A percentile compares a stretch with the other conserved stretches of the same genome.
Conservation (phyloP, 2,113 vertebrate genomes). For the Cyanistes caeruleus region DNA sequence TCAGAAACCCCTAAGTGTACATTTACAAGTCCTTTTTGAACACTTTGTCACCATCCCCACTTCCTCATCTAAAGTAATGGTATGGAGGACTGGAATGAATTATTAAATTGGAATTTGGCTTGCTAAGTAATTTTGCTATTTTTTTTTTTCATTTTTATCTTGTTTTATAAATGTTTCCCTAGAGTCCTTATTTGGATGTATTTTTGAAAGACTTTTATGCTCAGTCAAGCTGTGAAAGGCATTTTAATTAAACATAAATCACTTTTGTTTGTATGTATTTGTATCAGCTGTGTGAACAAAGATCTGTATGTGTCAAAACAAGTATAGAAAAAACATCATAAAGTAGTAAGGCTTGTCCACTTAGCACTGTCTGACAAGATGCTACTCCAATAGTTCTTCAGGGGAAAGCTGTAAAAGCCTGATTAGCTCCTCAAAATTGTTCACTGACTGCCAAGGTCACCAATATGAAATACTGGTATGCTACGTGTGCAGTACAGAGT, state of each 20-base stretch:
- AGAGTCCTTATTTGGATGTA: neutral
- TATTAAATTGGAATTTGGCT: neutral
- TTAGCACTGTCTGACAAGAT: neutral
- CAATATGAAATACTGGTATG: neutral
- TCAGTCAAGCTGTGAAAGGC: constrained; percentile 25
- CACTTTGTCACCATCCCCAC: neutral
- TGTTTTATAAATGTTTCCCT: neutral
- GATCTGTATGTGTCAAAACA: constrained; percentile 15
- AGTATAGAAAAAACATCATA: neutral
- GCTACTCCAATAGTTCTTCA: neutral
- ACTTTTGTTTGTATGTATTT: neutral
- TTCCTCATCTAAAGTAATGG: neutral
- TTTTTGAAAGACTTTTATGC: constrained; percentile 25
- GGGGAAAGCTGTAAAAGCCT: neutral
- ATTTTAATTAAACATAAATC: constrained; percentile 62
- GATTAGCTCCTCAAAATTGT: neutral
- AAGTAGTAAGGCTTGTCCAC: neutral
- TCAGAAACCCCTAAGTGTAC: neutral
- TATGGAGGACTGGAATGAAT: neutral
- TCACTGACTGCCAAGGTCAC: neutral
- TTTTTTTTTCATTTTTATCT: neutral
- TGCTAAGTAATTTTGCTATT: neutral
- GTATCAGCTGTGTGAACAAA: neutral
- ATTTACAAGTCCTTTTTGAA: neutral
- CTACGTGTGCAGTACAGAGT: neutral